These are phyloP conservation scores for Limnothrissa miodon DNA, from an alignment of 2,113 vertebrate species.

Conservation along the genomic window DNA sequence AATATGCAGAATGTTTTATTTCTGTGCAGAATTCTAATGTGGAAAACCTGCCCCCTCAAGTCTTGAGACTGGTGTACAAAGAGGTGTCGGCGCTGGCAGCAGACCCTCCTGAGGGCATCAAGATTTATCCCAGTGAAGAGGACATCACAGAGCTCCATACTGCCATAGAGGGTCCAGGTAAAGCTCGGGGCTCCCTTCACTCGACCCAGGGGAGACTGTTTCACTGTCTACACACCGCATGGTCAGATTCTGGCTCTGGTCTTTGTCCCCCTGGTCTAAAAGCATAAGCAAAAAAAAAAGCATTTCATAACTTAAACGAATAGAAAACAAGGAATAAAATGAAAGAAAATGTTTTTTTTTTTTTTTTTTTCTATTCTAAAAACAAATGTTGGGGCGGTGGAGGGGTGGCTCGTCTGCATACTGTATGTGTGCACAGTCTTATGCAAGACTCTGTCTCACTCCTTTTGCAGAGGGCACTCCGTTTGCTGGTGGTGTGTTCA, in stretches of 20 bases:
- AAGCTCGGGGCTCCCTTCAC: neutral
- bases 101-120: conserved; percentile 89
- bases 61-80: conserved; percentile 92
- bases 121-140: conserved; percentile 90
- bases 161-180: conserved; percentile 90
- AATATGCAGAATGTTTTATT: too few relatives aligned
- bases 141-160: conserved; percentile 91
- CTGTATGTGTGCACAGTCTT: neutral
- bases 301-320: conserved; percentile 36
- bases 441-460: conserved; percentile 33
- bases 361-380: too few relatives aligned
- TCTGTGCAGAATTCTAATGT: conserved; percentile 96
- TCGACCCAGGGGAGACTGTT: neutral
- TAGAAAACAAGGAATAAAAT: conserved; percentile 7
- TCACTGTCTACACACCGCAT: neutral
- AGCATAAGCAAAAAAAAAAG: neutral
- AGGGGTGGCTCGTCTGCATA: neutral
- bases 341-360: conserved; percentile 17
- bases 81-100: conserved; percentile 84
- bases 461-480: conserved; percentile 85
- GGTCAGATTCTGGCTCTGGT: neutral
- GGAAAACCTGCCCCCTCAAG: conserved; percentile 90
- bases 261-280: conserved; percentile 9
- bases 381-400: too few relatives aligned
- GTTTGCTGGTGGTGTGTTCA: conserved; percentile 87